Evolutionary conservation across 2,113 vertebrate species (phyloP), one percentile per base, ranked within the genome.

Genomic region (Brachyistius frenatus): DNA sequence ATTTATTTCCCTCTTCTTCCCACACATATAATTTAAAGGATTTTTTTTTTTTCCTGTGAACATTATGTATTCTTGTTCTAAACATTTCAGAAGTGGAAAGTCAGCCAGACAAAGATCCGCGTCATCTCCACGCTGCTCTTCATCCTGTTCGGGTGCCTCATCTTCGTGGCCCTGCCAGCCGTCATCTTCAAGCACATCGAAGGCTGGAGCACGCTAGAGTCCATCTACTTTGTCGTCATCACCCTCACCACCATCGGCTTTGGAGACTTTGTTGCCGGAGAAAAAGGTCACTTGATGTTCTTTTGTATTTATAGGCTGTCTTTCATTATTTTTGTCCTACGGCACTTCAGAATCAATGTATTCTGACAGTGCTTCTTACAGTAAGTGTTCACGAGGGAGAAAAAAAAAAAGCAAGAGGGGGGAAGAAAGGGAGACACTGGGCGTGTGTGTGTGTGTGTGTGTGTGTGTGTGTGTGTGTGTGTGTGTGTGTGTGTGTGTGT

Each of bases 151-250:
- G 98, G 98, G 69, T 99, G 98, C 49, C 95, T 99, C 65, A 96
- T 99, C 79, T 99, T 99, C 41, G 98, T 99, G 84, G 96, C 97
- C 37, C 94, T 99, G 84, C 98, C 98, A 0, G 97, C 96, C 0
- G 85, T 98, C 89, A 99, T 99, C 89, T 99, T 99, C 92, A 97
- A 98, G 89, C 96, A 99, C 93, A 99, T 99, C 78, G 98, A 99
- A 93, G 97, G 96, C 88, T 99, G 98, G 98, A 97, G 95, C 78
- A 94, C 98, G 0, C 93, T 99, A 61, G 98, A 99, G 56, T 96
- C 98, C 83, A 97, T 99, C 93, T 99, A 99, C 87, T 99, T 99
- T 75, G 98, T 99, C 44, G 98, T 99, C 83, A 98, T 99, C 92
- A 99, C 98, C 14, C 94, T 99, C 89, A 98, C 97, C 67, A 99